A percentile compares a stretch with the other conserved stretches of the same genome.
phyloP scores from a whole-genome alignment of 2,888 invertebrate genomes.

The Nomada lathburiana region DNA sequence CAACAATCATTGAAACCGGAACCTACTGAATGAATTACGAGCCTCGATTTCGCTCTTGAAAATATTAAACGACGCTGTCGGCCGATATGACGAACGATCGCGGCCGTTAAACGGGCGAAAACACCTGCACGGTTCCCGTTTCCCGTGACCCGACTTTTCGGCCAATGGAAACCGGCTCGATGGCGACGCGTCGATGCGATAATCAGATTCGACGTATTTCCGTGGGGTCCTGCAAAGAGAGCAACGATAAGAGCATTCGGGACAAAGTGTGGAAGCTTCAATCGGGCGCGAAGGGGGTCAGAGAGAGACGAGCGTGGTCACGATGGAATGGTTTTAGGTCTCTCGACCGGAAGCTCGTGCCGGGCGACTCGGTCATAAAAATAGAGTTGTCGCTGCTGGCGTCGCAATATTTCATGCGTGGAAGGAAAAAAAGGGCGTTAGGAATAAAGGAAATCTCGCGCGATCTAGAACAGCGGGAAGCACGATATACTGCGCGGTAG shows the following conservation, averaged over 20 bases:
- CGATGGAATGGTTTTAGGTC: conserved; percentile 64
- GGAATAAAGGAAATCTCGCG: conserved; percentile 20
- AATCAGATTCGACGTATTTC: conserved; percentile 23
- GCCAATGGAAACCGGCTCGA: neutral
- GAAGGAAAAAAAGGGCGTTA: conserved; percentile 15
- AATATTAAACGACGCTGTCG: neutral
- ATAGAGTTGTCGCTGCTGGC: conserved; percentile 73
- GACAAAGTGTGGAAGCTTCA: conserved; percentile 28
- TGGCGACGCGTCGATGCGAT: conserved; percentile 9
- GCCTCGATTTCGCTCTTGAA: neutral
- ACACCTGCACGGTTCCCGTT: neutral
- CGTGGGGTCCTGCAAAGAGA: conserved; percentile 10
- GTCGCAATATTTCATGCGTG: conserved; percentile 75
- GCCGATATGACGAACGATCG: neutral
- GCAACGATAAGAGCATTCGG: conserved; percentile 25
- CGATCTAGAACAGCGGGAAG: conserved; percentile 43
- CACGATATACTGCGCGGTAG: conserved; percentile 2
- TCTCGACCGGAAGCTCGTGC: conserved; percentile 65
- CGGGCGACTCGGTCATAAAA: conserved; percentile 68
- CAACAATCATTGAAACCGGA: neutral
- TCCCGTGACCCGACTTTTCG: neutral
- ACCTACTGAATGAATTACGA: neutral
- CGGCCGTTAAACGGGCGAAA: neutral
- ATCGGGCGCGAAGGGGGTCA: conserved; percentile 39
- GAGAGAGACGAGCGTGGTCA: conserved; percentile 37